A percentile compares a stretch with the other conserved stretches of the same genome.
These are phyloP conservation scores for Orthonychiurus folsomi DNA, from an alignment of 2,888 invertebrate genomes.

Conservation along the genomic window DNA sequence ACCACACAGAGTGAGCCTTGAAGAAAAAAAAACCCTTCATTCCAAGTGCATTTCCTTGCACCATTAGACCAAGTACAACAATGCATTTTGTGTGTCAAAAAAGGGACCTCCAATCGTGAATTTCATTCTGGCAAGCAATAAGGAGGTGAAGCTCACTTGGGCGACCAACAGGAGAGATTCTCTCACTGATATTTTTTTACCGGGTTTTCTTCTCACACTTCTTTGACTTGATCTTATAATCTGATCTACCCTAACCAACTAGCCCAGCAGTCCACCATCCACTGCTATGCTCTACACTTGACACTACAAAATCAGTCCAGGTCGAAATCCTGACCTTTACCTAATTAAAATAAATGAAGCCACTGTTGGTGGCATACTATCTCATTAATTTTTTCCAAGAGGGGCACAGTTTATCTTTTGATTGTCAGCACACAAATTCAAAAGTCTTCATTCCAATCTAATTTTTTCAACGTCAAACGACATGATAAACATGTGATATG, in stretches of 20 bases:
- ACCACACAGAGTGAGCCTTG: slow-evolving; percentile 20
- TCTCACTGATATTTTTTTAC: slow-evolving; percentile 22
- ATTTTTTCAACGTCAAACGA: too few species aligned
- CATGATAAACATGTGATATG: too few species aligned
- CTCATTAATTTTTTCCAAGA: background rate
- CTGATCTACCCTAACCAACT: background rate
- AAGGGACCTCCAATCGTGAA: background rate
- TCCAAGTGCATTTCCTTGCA: background rate
- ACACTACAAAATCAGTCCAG: background rate
- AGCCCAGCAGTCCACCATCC: background rate
- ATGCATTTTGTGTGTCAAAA: slow-evolving; percentile 5
- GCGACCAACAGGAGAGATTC: slow-evolving; percentile 27
- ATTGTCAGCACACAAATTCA: too few species aligned
- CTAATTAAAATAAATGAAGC: slow-evolving; percentile 3
- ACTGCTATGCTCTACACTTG: background rate
- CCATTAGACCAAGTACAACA: background rate
- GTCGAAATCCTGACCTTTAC: background rate
- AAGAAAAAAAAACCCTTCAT: slow-evolving; percentile 5
- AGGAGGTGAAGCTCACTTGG: background rate
- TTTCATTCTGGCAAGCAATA: too few species aligned
- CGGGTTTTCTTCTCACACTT: slow-evolving; percentile 4
- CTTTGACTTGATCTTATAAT: slow-evolving; percentile 8
- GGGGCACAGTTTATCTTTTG: background rate
- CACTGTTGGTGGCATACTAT: background rate
- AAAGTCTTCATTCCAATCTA: too few species aligned